Percentiles rank a stretch among this genome's conserved stretches.
Evolutionary conservation across 2,888 invertebrate species (phyloP).

Genomic region (Ellobium chinense): DNA sequence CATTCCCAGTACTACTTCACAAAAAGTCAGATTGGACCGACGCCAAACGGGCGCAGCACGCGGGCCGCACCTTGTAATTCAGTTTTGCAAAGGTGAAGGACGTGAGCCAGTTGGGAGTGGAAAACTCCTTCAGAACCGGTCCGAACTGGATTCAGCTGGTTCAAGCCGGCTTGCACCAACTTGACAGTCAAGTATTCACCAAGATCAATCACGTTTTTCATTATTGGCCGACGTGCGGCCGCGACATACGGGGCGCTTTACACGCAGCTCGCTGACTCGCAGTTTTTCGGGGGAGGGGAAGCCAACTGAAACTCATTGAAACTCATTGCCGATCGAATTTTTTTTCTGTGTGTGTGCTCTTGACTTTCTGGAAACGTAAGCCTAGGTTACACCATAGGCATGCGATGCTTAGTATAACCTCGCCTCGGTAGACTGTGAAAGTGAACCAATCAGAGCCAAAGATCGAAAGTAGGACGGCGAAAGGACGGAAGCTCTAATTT

Average conservation of each 20-base stretch:
- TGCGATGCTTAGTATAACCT: no score
- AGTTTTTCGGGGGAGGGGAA: no score
- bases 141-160: slow-evolving; percentile 40
- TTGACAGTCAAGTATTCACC: slow-evolving; percentile 37
- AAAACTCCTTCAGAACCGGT: slow-evolving; percentile 34
- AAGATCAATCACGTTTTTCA: slow-evolving; percentile 41
- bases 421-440: no score
- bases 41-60: slow-evolving; percentile 8
- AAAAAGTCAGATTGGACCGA: slow-evolving; percentile 18
- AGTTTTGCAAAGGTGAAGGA: slow-evolving; percentile 28
- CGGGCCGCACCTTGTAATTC: slow-evolving; percentile 15
- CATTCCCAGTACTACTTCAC: not conserved
- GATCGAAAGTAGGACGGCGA: slow-evolving; percentile 38
- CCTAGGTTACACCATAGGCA: no score
- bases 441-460: slow-evolving; percentile 34
- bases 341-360: no score
- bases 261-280: no score
- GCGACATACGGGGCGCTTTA: not conserved
- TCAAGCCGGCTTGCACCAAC: slow-evolving; percentile 36
- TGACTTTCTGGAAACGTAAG: no score
- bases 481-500: no score
- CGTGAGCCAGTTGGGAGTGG: slow-evolving; percentile 1
- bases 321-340: no score
- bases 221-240: slow-evolving; percentile 18
- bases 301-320: no score